Conservation (phyloP, 1,140 invertebrate genomes). For the Pteromalus puparum region DNA sequence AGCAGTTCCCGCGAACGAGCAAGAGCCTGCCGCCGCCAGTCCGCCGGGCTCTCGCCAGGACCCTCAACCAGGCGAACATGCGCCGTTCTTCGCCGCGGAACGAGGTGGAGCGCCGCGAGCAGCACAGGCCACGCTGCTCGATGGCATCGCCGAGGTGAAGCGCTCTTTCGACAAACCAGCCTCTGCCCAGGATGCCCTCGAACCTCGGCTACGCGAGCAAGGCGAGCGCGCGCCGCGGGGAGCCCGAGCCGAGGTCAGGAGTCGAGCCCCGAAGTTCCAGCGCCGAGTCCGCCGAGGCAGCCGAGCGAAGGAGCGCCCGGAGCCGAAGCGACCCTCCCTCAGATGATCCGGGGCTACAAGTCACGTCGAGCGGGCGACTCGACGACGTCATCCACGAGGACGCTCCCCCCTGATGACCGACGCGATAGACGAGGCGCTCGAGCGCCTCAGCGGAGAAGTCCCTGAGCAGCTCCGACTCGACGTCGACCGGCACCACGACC, state of each 20-base stretch:
- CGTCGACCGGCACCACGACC: neutral
- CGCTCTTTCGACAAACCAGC: slow-evolving; percentile 18
- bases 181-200: neutral
- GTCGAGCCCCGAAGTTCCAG: no score
- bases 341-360: slow-evolving; percentile 34
- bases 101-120: neutral
- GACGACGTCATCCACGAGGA: slow-evolving; percentile 27
- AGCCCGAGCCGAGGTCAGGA: no score
- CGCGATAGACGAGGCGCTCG: slow-evolving; percentile 48
- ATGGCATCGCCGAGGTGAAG: slow-evolving; percentile 29
- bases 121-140: neutral
- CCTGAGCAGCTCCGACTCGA: neutral
- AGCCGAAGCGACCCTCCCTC: neutral
- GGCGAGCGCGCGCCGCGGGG: no score
- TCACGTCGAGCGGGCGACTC: slow-evolving; percentile 48
- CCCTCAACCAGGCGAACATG: neutral
- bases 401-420: slow-evolving; percentile 21
- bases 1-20: slow-evolving; percentile 69
- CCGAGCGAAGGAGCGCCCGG: neutral
- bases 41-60: slow-evolving; percentile 64
- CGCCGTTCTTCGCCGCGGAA: slow-evolving; percentile 39
- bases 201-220: neutral
- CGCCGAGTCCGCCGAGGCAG: neutral
- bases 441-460: slow-evolving; percentile 18
- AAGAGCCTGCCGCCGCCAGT: slow-evolving; percentile 68